Evolutionary conservation across 2,888 invertebrate species (phyloP), one percentile per base, ranked within the genome.

Genomic region (Luffia ferchaultella): DNA sequence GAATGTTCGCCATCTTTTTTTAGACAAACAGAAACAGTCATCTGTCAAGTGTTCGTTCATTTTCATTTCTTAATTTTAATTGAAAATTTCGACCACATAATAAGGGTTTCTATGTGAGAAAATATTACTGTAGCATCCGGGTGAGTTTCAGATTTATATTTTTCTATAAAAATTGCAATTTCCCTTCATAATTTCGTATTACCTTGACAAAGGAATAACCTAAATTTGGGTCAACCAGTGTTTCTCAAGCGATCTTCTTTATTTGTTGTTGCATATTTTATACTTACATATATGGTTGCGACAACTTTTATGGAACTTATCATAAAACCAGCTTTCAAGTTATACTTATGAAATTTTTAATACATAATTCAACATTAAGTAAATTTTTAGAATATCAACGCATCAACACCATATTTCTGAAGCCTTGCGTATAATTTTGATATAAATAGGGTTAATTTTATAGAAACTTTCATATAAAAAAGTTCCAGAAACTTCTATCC

Each of bases 71-170:
- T 66, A 62, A 56, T 60, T 59, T 62, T 72, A 68, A 75, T 60
- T 62, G 68, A 70, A 67, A 53, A 71, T 65, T 61, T 55, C 55
- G 60, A 55, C 53, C 60, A 55, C 51, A 76, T 71, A 73, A 64
- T 30, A 30, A 71, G 72, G 63, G 64, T 71, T 73, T 73, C 62
- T 60, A 58, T 62, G 53, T 54, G 62, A 63, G 67, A 70, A 67
- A 54, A 60, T 67, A 68, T 70, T 66, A 76, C 78, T 79, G 79
- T 73, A 73, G 80, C 78, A 77, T 80, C 82, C 82, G 82, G 83
- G 83, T 83, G 58, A 77, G 83, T 76, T 50, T 59, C 57, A 52
- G 54, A 51, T 40, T 40, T 9, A 41, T 17, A 19, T 49, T 20
- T 62, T 62, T 60, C 57, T 59, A 62, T 65, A 42, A 60, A 52